phyloP scores from a whole-genome alignment of 1,140 invertebrate species.

The Lerema accius region DNA sequence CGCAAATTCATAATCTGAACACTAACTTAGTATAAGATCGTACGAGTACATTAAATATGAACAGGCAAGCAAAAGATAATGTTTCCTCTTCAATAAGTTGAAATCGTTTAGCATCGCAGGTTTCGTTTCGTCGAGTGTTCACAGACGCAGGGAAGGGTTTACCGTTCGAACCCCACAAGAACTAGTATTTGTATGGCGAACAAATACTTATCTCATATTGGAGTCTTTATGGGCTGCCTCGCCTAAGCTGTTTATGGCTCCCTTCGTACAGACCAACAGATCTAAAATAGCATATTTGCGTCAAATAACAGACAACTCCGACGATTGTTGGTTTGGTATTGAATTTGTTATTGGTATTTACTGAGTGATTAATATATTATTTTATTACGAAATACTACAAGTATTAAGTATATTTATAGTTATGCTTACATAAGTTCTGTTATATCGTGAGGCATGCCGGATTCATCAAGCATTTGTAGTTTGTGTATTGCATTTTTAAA shows the following conservation, averaged over 20 bases:
- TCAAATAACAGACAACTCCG: constrained; percentile 3
- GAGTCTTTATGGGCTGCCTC: constrained; percentile 32
- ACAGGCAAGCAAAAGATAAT: constrained; percentile 1
- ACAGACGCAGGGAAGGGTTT: constrained; percentile 26
- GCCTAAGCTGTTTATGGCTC: constrained; percentile 34
- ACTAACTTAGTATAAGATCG: no score
- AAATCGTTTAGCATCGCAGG: constrained; percentile 28
- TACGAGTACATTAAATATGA: no score
- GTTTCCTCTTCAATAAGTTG: constrained; percentile 19
- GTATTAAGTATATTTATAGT: no score
- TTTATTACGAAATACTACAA: no score
- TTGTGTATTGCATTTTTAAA: background rate
- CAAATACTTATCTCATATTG: constrained; percentile 35
- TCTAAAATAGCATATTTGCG: constrained; percentile 26
- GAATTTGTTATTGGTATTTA: constrained; percentile 1
- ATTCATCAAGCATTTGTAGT: no score
- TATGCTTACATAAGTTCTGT: background rate
- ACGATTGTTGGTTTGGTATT: constrained; percentile 4
- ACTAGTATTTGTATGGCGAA: constrained; percentile 35
- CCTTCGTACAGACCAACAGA: constrained; percentile 16
- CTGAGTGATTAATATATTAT: background rate
- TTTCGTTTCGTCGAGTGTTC: constrained; percentile 29
- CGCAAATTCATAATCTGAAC: no score
- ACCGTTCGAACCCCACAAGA: constrained; percentile 34
- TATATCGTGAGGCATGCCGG: background rate